Evolutionary conservation across 2,888 invertebrate species (phyloP).

Genomic region (Dioctria rufipes): DNA sequence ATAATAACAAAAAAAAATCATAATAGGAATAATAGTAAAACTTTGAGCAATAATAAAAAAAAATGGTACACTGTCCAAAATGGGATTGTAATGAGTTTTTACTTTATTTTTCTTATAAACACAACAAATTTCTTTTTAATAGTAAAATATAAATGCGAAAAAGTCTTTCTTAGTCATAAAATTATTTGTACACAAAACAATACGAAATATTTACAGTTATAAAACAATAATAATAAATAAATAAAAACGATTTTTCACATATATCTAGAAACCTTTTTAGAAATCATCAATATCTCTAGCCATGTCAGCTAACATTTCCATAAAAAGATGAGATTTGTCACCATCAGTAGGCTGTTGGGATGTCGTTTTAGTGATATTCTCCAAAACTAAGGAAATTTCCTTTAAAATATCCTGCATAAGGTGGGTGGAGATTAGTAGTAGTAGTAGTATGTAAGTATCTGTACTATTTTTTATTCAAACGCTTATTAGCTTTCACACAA

Average conservation of each 20-base stretch:
- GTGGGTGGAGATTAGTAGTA: no score
- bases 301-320: constrained; percentile 70
- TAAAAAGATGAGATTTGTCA: constrained; percentile 68
- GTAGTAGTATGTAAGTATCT: constrained; percentile 72
- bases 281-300: constrained; percentile 68
- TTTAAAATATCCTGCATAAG: constrained; percentile 49
- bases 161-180: background rate
- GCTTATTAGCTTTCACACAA: no score
- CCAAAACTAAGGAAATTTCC: constrained; percentile 53
- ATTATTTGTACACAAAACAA: background rate
- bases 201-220: background rate
- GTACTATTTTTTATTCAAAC: constrained; percentile 73
- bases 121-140: no score
- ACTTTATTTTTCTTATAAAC: background rate
- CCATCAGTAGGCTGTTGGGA: constrained; percentile 59
- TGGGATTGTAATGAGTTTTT: background rate
- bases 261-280: constrained; percentile 58
- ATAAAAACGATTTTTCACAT: background rate
- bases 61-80: no score
- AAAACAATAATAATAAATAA: background rate
- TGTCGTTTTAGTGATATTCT: constrained; percentile 39
- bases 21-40: no score
- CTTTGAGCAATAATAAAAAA: no score
- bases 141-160: no score
- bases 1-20: no score